Base-by-base conservation (phyloP, 2,888 invertebrate species). In the Standfussiana lucernea region DNA sequence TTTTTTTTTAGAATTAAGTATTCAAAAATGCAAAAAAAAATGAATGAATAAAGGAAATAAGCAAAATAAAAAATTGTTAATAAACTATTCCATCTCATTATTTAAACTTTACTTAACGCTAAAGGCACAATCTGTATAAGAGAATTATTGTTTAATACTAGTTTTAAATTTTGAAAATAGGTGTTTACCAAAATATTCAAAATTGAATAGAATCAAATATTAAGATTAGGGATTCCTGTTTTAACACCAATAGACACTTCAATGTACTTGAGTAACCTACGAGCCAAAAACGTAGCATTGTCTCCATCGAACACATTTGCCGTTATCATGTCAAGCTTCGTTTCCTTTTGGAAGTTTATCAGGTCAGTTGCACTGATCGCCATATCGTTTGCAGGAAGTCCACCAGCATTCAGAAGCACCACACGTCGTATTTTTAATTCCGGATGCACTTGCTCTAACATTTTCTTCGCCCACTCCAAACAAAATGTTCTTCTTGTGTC, bases 211-310 rank as follows among this genome's bases (percentile, higher is more conserved):
- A 70, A 74, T 93, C 81, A 95, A 66, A 95, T 89, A 92, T 96
- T 95, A 73, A 96, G 73, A 90, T 96, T 96, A 40, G 97, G 97
- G 78, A 97, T 92, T 76, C 97, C 96, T 86, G 96, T 96, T 65
- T 93, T 93, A 42, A 94, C 87, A 88, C 97, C 97, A 82, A 96
- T 64, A 64, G 95, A 93, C 21, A 95, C 95, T 93, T 96, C 95
- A 70, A 96, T 89, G 78, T 95, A 95, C 83, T 93, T 95, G 6
- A 96, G 81, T 47, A 96, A 89, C 84, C 93, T 94, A 75, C 88
- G 91, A 5, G 96, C 96, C 65, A 97, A 88, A 80, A 91, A 93
- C 8, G 82, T 59, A 7, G 93, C 93, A 83, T 94, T 94, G 40
- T 93, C 93, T 42, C 79, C 59, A 65, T 92, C 93, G 59, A 89